Conservation (phyloP, 2,113 vertebrate species). For the Todiramphus saurophagus region DNA sequence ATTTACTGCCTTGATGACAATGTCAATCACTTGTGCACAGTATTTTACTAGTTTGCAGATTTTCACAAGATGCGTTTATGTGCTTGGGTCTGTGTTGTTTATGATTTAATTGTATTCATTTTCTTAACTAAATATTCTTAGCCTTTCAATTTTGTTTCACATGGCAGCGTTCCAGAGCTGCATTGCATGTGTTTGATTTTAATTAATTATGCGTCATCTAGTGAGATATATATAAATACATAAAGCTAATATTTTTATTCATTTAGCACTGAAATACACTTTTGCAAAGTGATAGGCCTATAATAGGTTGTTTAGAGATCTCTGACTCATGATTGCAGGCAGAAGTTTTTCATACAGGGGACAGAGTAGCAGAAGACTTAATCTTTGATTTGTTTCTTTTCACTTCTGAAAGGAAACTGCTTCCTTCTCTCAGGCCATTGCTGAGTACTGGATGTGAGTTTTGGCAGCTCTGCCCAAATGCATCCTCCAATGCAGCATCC, state of each 20-base stretch:
- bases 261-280: slow-evolving; percentile 1
- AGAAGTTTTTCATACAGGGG: neutral
- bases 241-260: neutral
- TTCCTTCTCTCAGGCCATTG: neutral
- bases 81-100: neutral
- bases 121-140: slow-evolving; percentile 10
- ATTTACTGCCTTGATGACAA: neutral
- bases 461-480: neutral
- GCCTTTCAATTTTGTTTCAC: neutral
- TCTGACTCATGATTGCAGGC: slow-evolving; percentile 4
- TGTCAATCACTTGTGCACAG: neutral
- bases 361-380: neutral
- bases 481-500: neutral
- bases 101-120: neutral
- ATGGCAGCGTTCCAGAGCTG: neutral
- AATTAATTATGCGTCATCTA: slow-evolving; percentile 37
- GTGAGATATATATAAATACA: neutral
- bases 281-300: neutral
- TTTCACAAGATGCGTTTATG: neutral
- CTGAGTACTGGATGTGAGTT: neutral
- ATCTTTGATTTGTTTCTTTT: neutral
- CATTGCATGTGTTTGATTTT: slow-evolving; percentile 20
- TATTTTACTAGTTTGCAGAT: neutral
- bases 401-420: neutral
- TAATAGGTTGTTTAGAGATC: neutral